Conservation (phyloP, 2,888 invertebrate species). For the Melikaiella ostensackeni region DNA sequence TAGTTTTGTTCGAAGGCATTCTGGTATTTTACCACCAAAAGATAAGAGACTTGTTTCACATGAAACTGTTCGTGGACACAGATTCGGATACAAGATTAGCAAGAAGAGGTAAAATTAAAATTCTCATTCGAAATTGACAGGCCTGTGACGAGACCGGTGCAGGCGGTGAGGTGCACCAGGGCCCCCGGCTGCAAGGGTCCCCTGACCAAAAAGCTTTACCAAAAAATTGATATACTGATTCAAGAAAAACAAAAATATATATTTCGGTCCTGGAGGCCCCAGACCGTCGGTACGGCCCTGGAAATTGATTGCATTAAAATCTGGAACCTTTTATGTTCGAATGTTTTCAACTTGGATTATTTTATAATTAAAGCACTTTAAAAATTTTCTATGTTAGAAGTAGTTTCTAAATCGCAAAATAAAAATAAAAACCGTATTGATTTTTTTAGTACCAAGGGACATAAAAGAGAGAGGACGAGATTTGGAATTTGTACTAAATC, state of each 20-base stretch:
- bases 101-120: constrained; percentile 86
- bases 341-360: not conserved
- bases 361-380: too few relatives aligned
- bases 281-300: too few relatives aligned
- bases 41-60: constrained; percentile 96
- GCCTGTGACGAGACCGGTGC: too few relatives aligned
- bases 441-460: constrained; percentile 91
- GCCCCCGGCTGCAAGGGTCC: too few relatives aligned
- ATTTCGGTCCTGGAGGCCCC: too few relatives aligned
- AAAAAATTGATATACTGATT: too few relatives aligned
- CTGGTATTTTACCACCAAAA: constrained; percentile 98
- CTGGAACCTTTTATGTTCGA: constrained; percentile 5
- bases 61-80: constrained; percentile 99
- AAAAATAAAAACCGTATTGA: not conserved
- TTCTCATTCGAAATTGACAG: constrained; percentile 27
- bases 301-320: constrained; percentile 36
- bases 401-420: not conserved
- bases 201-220: too few relatives aligned
- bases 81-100: constrained; percentile 98
- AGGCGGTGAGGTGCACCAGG: too few relatives aligned
- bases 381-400: constrained; percentile 25
- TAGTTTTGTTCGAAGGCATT: constrained; percentile 98
- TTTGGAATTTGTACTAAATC: constrained; percentile 95
- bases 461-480: constrained; percentile 96
- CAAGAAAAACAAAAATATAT: too few relatives aligned